phyloP scores from a whole-genome alignment of 2,797 vertebrate species.

The Rhinoraja longicauda region DNA sequence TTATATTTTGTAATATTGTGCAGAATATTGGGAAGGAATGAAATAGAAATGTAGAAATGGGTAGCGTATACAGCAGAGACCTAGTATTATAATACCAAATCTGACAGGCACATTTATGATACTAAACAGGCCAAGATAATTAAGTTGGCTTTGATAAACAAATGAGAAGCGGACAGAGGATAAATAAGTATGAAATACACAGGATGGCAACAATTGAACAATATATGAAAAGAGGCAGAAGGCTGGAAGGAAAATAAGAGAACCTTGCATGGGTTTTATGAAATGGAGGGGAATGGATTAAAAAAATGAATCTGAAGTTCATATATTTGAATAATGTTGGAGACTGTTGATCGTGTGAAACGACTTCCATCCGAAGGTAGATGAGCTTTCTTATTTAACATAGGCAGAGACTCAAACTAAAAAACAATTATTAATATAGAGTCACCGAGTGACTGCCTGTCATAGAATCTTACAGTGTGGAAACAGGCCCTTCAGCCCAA shows the following conservation, averaged over 20 bases:
- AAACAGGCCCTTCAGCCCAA: too few relatives aligned
- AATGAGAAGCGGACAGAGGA: slow-evolving; percentile 15
- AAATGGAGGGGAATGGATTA: not conserved
- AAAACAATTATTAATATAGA: not conserved
- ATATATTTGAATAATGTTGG: not conserved
- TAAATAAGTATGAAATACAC: slow-evolving; percentile 33
- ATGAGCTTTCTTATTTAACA: not conserved
- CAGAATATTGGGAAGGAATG: slow-evolving; percentile 36
- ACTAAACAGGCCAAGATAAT: slow-evolving; percentile 37
- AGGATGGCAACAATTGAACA: slow-evolving; percentile 21
- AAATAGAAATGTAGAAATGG: slow-evolving; percentile 22
- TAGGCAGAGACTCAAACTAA: not conserved
- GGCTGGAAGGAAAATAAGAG: slow-evolving; percentile 1
- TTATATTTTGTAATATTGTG: slow-evolving; percentile 37
- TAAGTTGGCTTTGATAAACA: slow-evolving; percentile 36
- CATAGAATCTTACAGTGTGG: too few relatives aligned
- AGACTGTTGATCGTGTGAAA: not conserved
- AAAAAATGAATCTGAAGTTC: slow-evolving; percentile 18
- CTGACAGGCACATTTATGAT: slow-evolving; percentile 36
- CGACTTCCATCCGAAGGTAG: not conserved
- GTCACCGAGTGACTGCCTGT: too few relatives aligned
- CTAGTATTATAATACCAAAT: slow-evolving; percentile 36
- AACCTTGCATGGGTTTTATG: not conserved
- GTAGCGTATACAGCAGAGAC: slow-evolving; percentile 24
- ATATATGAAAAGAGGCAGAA: slow-evolving; percentile 19